A percentile compares a stretch with the other conserved stretches of the same genome.
Conservation (phyloP, 2,888 invertebrate species). For the Xanthorhoe designata region DNA sequence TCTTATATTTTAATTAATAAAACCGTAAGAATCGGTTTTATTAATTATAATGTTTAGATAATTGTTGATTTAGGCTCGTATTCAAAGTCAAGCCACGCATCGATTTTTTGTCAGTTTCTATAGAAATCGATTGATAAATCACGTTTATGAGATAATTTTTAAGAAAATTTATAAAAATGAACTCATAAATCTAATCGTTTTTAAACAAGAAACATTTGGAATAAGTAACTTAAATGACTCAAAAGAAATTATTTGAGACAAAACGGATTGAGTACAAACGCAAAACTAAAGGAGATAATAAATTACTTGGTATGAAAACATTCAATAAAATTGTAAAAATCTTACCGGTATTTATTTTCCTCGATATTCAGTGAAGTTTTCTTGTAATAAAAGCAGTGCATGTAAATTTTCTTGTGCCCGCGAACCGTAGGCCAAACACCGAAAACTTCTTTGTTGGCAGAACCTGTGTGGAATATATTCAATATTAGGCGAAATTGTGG, state of each 20-base stretch:
- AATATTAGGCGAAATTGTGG: conserved; percentile 30
- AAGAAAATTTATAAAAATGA: no score
- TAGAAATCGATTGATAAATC: no score
- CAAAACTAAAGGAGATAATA: conserved; percentile 16
- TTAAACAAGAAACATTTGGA: neutral
- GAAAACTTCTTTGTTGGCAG: conserved; percentile 45
- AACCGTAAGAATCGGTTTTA: no score
- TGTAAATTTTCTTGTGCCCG: conserved; percentile 44
- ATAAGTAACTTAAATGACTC: neutral
- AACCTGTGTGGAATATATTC: conserved; percentile 47
- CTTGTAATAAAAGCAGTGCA: conserved; percentile 49
- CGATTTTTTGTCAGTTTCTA: no score
- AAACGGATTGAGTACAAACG: neutral
- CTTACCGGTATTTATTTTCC: conserved; percentile 22
- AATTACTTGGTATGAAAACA: no score
- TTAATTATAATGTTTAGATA: no score
- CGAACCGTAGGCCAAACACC: conserved; percentile 46
- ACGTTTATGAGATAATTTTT: no score
- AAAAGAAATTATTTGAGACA: neutral
- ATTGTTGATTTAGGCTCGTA: no score
- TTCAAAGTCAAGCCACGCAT: no score
- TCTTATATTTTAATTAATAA: neutral
- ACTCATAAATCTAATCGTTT: neutral
- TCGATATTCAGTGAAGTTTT: conserved; percentile 29
- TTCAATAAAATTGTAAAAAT: neutral